A percentile compares a stretch with the other conserved stretches of the same genome.
Evolutionary conservation across 2,113 vertebrate genomes (phyloP).

Genomic region (Alectura lathami): DNA sequence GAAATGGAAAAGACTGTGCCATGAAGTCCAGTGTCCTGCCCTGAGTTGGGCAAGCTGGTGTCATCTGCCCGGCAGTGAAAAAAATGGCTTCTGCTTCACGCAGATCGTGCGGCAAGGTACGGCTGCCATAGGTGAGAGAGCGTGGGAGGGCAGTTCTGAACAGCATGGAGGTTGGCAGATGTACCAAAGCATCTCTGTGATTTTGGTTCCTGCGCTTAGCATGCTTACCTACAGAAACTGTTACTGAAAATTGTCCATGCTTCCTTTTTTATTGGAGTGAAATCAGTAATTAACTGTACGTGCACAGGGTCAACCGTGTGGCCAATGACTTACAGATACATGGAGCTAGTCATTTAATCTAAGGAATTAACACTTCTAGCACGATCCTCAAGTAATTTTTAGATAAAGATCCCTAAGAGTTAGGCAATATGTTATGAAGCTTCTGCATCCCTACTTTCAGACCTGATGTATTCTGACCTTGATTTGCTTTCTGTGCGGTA

Average conservation of each 20-base stretch:
- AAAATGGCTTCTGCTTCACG: neutral
- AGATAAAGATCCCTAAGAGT: neutral
- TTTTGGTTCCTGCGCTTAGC: neutral
- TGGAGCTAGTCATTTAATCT: neutral
- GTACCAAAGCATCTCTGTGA: neutral
- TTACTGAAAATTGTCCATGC: neutral
- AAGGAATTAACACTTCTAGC: neutral
- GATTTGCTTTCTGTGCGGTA: neutral
- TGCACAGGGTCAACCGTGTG: neutral
- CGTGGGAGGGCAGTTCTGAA: fast-evolving
- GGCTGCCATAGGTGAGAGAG: neutral
- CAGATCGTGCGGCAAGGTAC: too few species aligned
- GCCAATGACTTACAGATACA: neutral
- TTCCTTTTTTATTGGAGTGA: neutral
- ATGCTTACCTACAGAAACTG: neutral
- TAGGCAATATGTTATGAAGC: neutral
- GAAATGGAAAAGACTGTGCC: neutral
- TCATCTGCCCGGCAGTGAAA: neutral
- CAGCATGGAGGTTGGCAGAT: neutral
- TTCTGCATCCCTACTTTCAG: neutral
- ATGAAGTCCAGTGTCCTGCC: neutral
- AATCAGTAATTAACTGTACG: neutral
- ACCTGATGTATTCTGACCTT: neutral
- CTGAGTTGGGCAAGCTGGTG: neutral
- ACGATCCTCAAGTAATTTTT: neutral